A percentile compares a stretch with the other conserved stretches of the same genome.
Conservation (phyloP, 2,888 invertebrate genomes). For the Mesoligia furuncula region DNA sequence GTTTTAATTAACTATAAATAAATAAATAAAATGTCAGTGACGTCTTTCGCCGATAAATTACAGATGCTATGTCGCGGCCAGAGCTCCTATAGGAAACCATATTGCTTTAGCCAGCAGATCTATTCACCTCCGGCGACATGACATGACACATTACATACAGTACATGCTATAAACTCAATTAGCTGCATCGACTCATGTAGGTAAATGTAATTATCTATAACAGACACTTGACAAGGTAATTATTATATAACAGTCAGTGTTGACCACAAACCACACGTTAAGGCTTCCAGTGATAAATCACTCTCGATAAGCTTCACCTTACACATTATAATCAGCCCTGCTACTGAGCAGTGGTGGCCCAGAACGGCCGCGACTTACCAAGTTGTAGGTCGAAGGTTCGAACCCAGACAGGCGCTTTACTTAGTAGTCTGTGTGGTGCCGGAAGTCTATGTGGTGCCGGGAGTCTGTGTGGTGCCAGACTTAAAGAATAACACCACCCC, state of each 20-base stretch:
- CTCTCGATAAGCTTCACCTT: too few relatives aligned
- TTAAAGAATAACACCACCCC: too few relatives aligned
- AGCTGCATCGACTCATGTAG: slow-evolving; percentile 8
- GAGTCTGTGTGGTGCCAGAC: too few relatives aligned
- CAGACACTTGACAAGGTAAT: slow-evolving; percentile 30
- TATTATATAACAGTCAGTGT: slow-evolving; percentile 30
- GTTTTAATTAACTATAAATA: not conserved
- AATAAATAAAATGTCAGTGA: not conserved
- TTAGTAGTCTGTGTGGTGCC: too few relatives aligned
- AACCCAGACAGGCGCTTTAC: too few relatives aligned
- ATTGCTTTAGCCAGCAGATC: not conserved
- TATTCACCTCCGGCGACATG: not conserved
- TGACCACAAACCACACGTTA: slow-evolving; percentile 28
- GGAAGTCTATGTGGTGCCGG: too few relatives aligned
- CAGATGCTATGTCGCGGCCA: not conserved
- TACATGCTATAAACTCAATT: slow-evolving; percentile 34
- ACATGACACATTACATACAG: slow-evolving; percentile 26
- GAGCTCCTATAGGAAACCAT: not conserved
- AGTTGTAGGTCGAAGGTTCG: too few relatives aligned
- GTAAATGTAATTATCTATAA: slow-evolving; percentile 7
- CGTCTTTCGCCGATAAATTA: not conserved
- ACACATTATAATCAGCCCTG: too few relatives aligned
- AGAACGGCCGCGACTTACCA: too few relatives aligned
- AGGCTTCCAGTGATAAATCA: slow-evolving; percentile 5
- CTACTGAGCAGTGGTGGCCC: too few relatives aligned